Evolutionary conservation across 2,797 vertebrate species (phyloP).

Genomic region (Sitta carolinensis): DNA sequence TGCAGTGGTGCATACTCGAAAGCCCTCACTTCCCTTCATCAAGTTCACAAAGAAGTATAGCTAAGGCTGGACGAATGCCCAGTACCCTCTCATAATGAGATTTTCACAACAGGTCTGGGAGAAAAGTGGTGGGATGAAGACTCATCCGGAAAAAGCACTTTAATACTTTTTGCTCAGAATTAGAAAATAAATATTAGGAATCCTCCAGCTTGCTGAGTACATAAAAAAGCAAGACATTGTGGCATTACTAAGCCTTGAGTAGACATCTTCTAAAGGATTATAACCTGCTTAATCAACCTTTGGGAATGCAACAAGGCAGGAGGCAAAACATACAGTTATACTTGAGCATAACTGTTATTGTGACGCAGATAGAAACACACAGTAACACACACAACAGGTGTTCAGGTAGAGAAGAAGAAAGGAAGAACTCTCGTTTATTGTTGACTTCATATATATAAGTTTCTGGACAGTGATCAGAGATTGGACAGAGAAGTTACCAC

Average conservation of each 20-base stretch:
- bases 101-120: neutral
- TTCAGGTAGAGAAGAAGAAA: no score
- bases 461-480: no score
- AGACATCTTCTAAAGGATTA: neutral
- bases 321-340: neutral
- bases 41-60: neutral
- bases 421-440: no score
- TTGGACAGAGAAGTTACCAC: no score
- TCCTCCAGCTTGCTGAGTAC: neutral
- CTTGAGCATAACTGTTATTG: no score
- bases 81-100: neutral
- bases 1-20: neutral
- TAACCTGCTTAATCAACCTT: neutral
- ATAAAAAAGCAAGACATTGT: neutral
- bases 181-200: constrained; percentile 2
- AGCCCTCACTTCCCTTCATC: neutral
- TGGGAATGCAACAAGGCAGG: neutral
- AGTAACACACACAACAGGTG: no score
- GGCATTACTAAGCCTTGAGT: neutral
- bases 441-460: no score
- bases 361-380: no score
- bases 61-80: neutral
- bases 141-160: neutral
- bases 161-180: neutral
- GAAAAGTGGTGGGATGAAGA: neutral